These are phyloP conservation scores for Nanorana parkeri DNA, from an alignment of 2,113 vertebrate genomes.

Conservation along the genomic window DNA sequence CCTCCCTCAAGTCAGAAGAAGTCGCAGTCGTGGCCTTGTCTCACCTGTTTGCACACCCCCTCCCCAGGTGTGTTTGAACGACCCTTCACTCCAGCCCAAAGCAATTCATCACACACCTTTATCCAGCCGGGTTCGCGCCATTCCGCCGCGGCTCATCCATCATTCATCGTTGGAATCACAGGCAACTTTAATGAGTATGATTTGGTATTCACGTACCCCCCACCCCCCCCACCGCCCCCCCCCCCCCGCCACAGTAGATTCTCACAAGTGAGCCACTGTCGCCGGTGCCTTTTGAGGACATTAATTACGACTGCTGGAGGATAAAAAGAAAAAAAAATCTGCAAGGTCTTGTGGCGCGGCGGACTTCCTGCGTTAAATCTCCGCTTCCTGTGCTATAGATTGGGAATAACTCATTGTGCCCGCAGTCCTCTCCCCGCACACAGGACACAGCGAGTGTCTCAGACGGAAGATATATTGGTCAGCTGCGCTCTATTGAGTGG, in stretches of 20 bases:
- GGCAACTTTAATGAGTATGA: slow-evolving; percentile 62
- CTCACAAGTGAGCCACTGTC: slow-evolving; percentile 65
- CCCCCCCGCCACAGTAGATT: slow-evolving; percentile 50
- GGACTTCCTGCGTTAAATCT: slow-evolving; percentile 1
- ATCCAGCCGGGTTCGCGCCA: slow-evolving; percentile 27
- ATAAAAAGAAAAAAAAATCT: slow-evolving; percentile 68
- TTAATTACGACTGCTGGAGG: slow-evolving; percentile 75
- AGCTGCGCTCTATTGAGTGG: slow-evolving; percentile 28
- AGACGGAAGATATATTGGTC: slow-evolving; percentile 30
- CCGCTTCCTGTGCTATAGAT: slow-evolving; percentile 23
- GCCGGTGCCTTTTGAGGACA: slow-evolving; percentile 69
- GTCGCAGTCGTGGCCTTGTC: neutral
- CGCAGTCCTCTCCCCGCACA: neutral
- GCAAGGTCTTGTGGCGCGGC: slow-evolving; percentile 25
- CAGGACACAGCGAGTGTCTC: slow-evolving; percentile 28
- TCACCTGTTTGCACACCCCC: neutral
- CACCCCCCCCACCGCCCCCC: slow-evolving; percentile 60
- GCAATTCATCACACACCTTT: slow-evolving; percentile 50
- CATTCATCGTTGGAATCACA: slow-evolving; percentile 59
- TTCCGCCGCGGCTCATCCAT: slow-evolving; percentile 55
- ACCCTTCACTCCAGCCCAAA: slow-evolving; percentile 4
- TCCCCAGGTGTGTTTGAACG: slow-evolving; percentile 10
- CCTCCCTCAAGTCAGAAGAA: neutral
- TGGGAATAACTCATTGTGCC: slow-evolving; percentile 4
- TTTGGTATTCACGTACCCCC: slow-evolving; percentile 67